Evolutionary conservation across 2,888 invertebrate genomes (phyloP).

Genomic region (Anticlea derivata): DNA sequence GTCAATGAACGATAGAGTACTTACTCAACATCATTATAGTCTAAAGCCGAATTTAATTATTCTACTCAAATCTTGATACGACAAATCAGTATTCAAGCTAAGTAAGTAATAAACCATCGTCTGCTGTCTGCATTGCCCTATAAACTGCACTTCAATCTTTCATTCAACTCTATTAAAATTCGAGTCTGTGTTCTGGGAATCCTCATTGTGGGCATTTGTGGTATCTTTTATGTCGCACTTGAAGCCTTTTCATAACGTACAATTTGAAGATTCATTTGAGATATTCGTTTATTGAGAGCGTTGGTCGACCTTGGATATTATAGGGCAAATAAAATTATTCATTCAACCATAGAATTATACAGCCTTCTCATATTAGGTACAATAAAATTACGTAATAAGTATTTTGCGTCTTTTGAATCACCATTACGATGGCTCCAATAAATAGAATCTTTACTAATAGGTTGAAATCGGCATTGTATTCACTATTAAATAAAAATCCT

Average conservation of each 20-base stretch:
- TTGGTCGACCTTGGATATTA: slow-evolving; percentile 1
- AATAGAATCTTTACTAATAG: too few species aligned
- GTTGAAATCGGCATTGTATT: not conserved
- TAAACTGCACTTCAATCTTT: slow-evolving; percentile 33
- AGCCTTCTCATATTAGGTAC: too few species aligned
- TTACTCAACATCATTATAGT: slow-evolving; percentile 23
- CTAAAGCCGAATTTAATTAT: slow-evolving; percentile 35
- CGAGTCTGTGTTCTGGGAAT: slow-evolving; percentile 16
- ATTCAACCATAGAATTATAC: too few species aligned
- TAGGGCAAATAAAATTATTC: not conserved
- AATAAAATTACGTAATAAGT: too few species aligned
- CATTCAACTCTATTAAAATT: slow-evolving; percentile 28
- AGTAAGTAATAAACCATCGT: slow-evolving; percentile 34
- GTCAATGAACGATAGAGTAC: slow-evolving; percentile 29
- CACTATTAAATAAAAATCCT: too few species aligned
- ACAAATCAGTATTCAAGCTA: slow-evolving; percentile 39
- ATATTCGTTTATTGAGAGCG: slow-evolving; percentile 7
- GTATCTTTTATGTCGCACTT: slow-evolving; percentile 18
- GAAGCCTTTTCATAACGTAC: not conserved
- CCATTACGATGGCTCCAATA: too few species aligned
- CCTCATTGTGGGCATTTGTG: slow-evolving; percentile 19
- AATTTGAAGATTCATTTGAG: slow-evolving; percentile 9
- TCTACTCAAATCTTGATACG: slow-evolving; percentile 33
- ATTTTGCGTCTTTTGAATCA: too few species aligned
- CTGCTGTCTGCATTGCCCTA: slow-evolving; percentile 34